phyloP scores from a whole-genome alignment of 2,797 vertebrate species.

The Oreochromis grahami region DNA sequence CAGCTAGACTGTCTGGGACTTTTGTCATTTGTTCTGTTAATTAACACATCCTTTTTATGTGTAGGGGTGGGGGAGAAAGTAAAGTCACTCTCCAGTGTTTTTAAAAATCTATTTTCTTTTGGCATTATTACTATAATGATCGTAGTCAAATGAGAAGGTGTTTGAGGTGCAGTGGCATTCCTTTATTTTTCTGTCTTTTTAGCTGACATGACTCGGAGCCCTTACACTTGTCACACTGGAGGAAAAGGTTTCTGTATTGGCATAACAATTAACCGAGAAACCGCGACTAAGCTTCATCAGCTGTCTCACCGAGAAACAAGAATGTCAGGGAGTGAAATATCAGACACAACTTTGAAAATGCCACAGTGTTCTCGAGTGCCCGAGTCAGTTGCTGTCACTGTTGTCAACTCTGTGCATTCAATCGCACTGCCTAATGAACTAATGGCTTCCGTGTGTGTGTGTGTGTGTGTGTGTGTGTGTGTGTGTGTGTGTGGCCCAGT shows the following conservation, averaged over 20 bases:
- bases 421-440: slow-evolving; percentile 10
- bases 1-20: not conserved
- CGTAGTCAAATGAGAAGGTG: not conserved
- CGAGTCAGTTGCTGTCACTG: not conserved
- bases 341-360: slow-evolving; percentile 43
- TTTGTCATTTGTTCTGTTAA: not conserved
- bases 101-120: not conserved
- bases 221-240: slow-evolving; percentile 13
- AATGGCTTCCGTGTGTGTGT: not conserved
- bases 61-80: not conserved
- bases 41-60: not conserved
- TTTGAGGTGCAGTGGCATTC: slow-evolving; percentile 30
- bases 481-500: slow-evolving; percentile 70
- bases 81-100: not conserved
- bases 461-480: not conserved
- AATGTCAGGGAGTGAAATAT: slow-evolving; percentile 28
- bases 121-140: not conserved
- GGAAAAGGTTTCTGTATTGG: slow-evolving; percentile 42
- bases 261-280: slow-evolving; percentile 39
- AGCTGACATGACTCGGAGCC: not conserved
- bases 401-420: not conserved
- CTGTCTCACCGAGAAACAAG: slow-evolving; percentile 1
- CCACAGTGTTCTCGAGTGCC: slow-evolving; percentile 14
- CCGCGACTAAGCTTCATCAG: slow-evolving; percentile 8
- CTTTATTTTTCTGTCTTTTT: not conserved